phyloP scores from a whole-genome alignment of 2,113 vertebrate genomes.

The Oreochromis spilurus region DNA sequence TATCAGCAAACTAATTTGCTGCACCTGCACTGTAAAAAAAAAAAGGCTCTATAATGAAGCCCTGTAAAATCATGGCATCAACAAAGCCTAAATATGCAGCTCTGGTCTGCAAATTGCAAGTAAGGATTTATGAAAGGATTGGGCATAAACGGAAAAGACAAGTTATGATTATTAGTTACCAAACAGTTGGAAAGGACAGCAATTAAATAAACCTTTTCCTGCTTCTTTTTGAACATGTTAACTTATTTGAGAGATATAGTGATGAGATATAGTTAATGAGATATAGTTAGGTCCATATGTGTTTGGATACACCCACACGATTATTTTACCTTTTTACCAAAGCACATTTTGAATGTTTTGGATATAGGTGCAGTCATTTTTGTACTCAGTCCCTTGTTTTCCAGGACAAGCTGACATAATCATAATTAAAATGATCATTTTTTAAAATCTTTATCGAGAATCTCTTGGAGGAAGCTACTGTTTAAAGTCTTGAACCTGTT shows the following conservation, averaged over 20 bases:
- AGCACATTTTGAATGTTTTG: neutral
- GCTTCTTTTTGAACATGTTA: neutral
- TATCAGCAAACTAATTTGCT: neutral
- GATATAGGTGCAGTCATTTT: neutral
- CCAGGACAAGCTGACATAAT: neutral
- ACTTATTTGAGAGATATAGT: neutral
- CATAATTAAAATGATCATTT: neutral
- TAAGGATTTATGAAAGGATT: neutral
- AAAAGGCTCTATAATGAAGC: neutral
- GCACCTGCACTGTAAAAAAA: neutral
- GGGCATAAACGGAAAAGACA: neutral
- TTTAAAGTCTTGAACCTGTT: neutral
- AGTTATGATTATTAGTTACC: neutral
- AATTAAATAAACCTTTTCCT: neutral
- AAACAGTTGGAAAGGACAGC: neutral
- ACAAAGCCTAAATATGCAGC: neutral
- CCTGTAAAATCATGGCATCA: neutral
- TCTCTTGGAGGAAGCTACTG: neutral
- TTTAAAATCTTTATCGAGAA: neutral
- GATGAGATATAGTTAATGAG: neutral
- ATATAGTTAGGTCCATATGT: neutral
- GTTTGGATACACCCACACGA: neutral
- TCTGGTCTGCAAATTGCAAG: neutral
- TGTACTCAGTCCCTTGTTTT: neutral
- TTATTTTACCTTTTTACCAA: neutral